Base-by-base conservation (phyloP, 2,888 invertebrate species). In the Protodeltote pygarga region DNA sequence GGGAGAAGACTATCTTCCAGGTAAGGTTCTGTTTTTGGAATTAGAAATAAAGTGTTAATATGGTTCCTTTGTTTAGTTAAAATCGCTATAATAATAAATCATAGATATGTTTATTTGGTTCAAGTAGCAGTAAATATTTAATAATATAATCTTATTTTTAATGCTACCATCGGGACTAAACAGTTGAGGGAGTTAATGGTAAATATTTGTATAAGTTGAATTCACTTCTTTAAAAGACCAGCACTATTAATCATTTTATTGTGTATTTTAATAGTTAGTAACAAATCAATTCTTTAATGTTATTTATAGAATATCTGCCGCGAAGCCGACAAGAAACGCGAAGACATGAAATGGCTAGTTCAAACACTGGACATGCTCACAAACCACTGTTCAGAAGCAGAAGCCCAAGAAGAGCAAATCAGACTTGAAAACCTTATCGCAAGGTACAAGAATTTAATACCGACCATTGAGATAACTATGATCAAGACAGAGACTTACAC, bases 331-430 rank as follows among this genome's bases (percentile, higher is more conserved):
- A 94, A 94, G 48, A 97, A 97, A 81, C 94, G 97, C 15, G 98
- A 98, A 83, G 97, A 98, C 73, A 98, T 98, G 96, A 98, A 98
- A 79, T 98, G 98, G 97, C 92, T 99, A 41, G 97, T 98, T 0
- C 97, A 98, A 85, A 97, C 97, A 8, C 88, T 98, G 37, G 98
- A 98, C 75, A 95, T 95, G 71, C 93, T 99, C 49, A 94, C 96
- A 11, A 95, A 96, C 46, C 96, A 97, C 76, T 95, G 96, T 65
- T 94, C 96, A 6, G 96, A 97, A 72, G 93, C 93, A 29, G 97
- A 97, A 85, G 96, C 96, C 0, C 92, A 95, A 55, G 88, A 93
- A 15, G 98, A 98, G 83, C 97, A 98, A 81, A 93, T 94, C 51
- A 95, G 95, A 72, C 91, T 99, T 8, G 97, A 98, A 79, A 94